Conservation (phyloP, 2,797 vertebrate genomes). For the Rhinoraja longicauda region DNA sequence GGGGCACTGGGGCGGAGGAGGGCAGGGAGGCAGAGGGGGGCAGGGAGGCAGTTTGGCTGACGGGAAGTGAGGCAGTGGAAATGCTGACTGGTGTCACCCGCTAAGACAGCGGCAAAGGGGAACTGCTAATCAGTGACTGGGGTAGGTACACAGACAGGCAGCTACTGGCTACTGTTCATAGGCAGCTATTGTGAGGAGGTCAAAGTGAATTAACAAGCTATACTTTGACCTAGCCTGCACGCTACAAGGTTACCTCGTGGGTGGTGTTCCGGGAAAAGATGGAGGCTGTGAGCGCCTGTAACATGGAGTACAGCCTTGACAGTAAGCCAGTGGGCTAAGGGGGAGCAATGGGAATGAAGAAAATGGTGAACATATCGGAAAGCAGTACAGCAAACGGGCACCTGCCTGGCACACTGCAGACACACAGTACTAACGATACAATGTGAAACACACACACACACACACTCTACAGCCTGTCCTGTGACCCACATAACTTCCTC, state of each 20-base stretch:
- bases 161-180: constrained; percentile 39
- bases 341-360: constrained; percentile 48
- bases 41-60: too few relatives aligned
- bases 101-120: not conserved
- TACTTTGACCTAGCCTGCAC: not conserved
- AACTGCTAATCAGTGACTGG: not conserved
- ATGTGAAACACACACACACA: not conserved
- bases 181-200: constrained; percentile 36
- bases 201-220: constrained; percentile 12
- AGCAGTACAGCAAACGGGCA: constrained; percentile 13
- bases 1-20: too few relatives aligned
- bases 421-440: not conserved
- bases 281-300: constrained; percentile 71
- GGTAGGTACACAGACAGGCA: constrained; percentile 38
- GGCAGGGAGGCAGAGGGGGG: too few relatives aligned
- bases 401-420: not conserved
- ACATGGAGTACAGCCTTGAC: constrained; percentile 72
- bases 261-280: constrained; percentile 56
- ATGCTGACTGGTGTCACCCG: too few relatives aligned
- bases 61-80: too few relatives aligned
- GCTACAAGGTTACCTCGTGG: constrained; percentile 66
- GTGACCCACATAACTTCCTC: too few relatives aligned
- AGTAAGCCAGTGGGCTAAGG: constrained; percentile 71
- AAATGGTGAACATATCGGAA: constrained; percentile 6
- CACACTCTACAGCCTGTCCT: not conserved